These are phyloP conservation scores for Nycticebus coucang DNA, from an alignment of 2,113 vertebrate species.

Conservation along the genomic window DNA sequence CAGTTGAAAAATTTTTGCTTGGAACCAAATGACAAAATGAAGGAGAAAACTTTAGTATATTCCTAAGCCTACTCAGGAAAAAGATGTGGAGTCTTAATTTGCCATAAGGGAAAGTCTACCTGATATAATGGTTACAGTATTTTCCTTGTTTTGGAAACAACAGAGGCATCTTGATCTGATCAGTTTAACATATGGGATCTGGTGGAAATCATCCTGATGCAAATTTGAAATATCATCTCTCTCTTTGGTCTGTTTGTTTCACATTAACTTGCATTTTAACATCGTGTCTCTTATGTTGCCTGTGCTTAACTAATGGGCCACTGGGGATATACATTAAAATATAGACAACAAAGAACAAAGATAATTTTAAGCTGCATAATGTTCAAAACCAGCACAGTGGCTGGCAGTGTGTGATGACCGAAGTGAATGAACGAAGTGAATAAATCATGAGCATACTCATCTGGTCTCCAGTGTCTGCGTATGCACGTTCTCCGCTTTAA, in stretches of 20 bases:
- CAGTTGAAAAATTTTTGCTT: neutral
- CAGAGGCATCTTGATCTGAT: conserved; percentile 25
- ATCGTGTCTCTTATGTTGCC: neutral
- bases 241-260: conserved; percentile 38
- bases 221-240: conserved; percentile 36
- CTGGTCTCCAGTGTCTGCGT: neutral
- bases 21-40: conserved; percentile 4
- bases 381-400: neutral
- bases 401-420: neutral
- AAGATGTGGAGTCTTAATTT: neutral
- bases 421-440: neutral
- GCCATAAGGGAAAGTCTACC: neutral
- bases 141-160: conserved; percentile 24
- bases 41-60: neutral
- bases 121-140: neutral
- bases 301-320: neutral
- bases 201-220: neutral
- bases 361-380: neutral
- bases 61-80: neutral
- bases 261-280: conserved; percentile 49
- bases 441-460: neutral
- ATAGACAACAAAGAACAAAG: neutral
- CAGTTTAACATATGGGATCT: neutral
- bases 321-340: neutral
- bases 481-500: neutral